Evolutionary conservation across 2,113 vertebrate genomes (phyloP), one percentile per base, ranked within the genome.

Genomic region (Hippopotamus amphibius): DNA sequence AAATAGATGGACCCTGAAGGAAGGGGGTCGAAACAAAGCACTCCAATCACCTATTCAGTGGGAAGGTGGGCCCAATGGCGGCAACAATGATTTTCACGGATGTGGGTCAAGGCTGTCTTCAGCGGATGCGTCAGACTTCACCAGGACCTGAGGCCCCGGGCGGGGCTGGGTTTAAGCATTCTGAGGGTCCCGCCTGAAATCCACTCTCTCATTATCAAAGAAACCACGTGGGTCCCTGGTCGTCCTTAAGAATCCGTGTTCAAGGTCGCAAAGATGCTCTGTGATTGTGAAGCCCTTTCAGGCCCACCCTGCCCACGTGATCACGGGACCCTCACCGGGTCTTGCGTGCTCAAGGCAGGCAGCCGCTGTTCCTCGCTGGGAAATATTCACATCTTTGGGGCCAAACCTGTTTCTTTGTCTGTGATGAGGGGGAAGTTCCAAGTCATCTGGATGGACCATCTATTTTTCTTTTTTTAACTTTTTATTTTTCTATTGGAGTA

Each of bases 211-310:
- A 96, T 97, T 96, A 96, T 95, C 57, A 57, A 90, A 85, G 88
- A 86, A 91, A 95, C 81, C 85, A 94, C 30, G 66, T 96, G 93
- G 37, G 85, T 95, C 68, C 22, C 90, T 33, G 53, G 48, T 94
- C 4, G 74, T 97, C 61, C 84, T 97, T 94, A 81, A 97, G 94
- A 97, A 91, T 93, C 55, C 2, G 0, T 41, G 88, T 88, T 97
- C 98, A 98, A 97, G 97, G 97, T 96, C 68, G 0, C 37, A 68
- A 50, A 76, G 96, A 90, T 71, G 88, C 90, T 97, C 81, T 61
- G 90, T 84, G 82, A 93, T 95, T 97, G 69, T 88, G 92, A 95
- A 93, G 86, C 65, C 81, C 85, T 93, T 95, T 97, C 85, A 88
- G 81, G 55, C 80, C 80, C 48, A 88, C 59, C 65, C 59, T 74